Evolutionary conservation across 1,140 invertebrate genomes (phyloP).

Genomic region (Charaxes varanes): DNA sequence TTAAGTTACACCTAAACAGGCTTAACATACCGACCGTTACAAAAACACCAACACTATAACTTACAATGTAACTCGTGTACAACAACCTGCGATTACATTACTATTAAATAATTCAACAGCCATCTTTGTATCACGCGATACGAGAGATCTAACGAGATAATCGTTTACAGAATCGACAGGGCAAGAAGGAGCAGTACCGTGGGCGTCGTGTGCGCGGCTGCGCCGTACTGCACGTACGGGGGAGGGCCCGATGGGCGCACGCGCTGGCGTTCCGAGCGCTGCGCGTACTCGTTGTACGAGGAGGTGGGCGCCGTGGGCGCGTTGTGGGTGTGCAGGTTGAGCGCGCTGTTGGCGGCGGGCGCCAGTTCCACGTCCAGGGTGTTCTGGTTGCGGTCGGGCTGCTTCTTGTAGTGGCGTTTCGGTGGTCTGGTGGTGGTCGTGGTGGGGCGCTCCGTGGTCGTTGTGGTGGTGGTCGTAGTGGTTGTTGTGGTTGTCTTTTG

Average conservation of each 20-base stretch:
- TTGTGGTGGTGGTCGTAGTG: constrained; percentile 56
- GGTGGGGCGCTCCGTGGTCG: constrained; percentile 37
- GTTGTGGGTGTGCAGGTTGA: constrained; percentile 50
- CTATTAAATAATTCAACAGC: constrained; percentile 62
- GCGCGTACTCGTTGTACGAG: constrained; percentile 52
- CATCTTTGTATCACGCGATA: constrained; percentile 58
- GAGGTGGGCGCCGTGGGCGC: constrained; percentile 37
- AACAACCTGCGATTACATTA: constrained; percentile 58
- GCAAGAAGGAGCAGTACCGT: too few species aligned
- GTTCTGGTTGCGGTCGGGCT: constrained; percentile 47
- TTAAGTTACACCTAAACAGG: too few species aligned
- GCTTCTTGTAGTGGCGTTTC: constrained; percentile 53
- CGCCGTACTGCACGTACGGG: too few species aligned
- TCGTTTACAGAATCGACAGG: constrained; percentile 22
- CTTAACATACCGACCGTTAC: constrained; percentile 17
- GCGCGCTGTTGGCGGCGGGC: constrained; percentile 41
- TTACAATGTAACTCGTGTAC: constrained; percentile 41
- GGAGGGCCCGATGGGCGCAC: constrained; percentile 54
- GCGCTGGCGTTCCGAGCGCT: constrained; percentile 56
- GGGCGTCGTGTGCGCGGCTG: constrained; percentile 43
- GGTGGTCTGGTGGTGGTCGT: constrained; percentile 48
- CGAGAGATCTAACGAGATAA: constrained; percentile 17
- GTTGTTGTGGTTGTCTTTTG: constrained; percentile 54
- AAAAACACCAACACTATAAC: constrained; percentile 38
- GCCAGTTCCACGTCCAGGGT: constrained; percentile 44